These are phyloP conservation scores for Chloroceryle aenea DNA, from an alignment of 2,113 vertebrate genomes.

Conservation along the genomic window DNA sequence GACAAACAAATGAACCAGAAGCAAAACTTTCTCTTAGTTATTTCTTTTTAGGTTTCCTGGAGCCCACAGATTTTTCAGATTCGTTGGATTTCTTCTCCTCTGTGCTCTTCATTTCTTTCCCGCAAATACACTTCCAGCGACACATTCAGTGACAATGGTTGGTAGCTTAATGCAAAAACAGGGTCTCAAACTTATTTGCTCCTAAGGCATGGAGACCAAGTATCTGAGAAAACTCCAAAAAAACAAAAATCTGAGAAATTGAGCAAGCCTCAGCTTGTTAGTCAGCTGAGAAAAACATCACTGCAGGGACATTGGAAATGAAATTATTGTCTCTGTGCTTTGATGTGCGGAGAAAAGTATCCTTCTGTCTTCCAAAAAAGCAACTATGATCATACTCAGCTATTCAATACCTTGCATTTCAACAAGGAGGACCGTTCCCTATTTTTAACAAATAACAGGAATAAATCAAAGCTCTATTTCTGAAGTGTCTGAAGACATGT, in stretches of 20 bases:
- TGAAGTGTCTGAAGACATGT: not conserved
- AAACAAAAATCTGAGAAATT: not conserved
- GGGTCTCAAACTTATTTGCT: not conserved
- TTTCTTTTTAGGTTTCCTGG: not conserved
- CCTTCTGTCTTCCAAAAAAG: not conserved
- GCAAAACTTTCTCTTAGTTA: not conserved
- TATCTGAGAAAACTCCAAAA: not conserved
- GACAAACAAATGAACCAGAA: not conserved
- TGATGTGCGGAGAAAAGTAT: not conserved
- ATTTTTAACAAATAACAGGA: slow-evolving; percentile 16
- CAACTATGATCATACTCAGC: not conserved
- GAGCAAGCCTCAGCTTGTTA: not conserved
- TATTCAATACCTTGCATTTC: not conserved
- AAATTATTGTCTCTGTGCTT: not conserved
- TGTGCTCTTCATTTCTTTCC: not conserved
- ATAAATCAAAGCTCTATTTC: slow-evolving; percentile 18
- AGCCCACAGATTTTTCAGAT: not conserved
- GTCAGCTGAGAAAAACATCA: not conserved
- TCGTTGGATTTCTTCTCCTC: not conserved
- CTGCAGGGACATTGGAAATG: not conserved
- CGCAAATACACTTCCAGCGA: not conserved
- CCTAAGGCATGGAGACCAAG: not conserved
- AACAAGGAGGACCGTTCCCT: not conserved
- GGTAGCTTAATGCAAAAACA: not conserved
- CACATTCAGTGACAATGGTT: not conserved